Evolutionary conservation across 2,113 vertebrate species (phyloP).

Genomic region (Tringa solitaria): DNA sequence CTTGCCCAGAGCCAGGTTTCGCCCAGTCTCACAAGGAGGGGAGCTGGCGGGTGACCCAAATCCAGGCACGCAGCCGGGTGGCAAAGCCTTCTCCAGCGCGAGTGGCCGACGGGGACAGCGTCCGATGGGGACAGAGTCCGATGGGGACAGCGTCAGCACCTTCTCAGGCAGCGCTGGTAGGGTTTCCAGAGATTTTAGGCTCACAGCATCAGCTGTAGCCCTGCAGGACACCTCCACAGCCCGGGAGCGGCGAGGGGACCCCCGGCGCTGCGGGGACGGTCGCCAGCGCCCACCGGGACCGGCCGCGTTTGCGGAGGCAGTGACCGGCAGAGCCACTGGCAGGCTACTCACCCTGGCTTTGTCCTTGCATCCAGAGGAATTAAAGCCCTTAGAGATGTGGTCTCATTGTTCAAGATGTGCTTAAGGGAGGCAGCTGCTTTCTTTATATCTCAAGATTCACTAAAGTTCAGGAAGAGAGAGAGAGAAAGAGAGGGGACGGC

Average conservation of each 20-base stretch:
- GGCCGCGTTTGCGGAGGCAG: not conserved
- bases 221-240: not conserved
- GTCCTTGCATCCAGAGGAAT: constrained; percentile 67
- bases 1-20: not conserved
- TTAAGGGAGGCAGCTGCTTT: constrained; percentile 48
- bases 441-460: constrained; percentile 63
- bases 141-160: fast-evolving
- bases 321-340: not conserved
- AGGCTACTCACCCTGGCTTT: constrained; percentile 57
- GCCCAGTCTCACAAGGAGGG: fast-evolving
- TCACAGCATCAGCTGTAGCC: fast-evolving
- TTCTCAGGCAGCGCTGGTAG: fast-evolving
- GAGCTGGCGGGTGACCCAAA: not conserved
- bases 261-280: not conserved
- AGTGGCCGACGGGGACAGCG: not conserved
- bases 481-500: constrained; percentile 32
- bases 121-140: not conserved
- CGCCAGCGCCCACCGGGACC: not conserved
- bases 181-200: not conserved
- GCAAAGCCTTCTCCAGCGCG: fast-evolving
- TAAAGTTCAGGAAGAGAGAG: constrained; percentile 56
- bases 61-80: fast-evolving
- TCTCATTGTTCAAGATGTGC: constrained; percentile 36
- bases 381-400: constrained; percentile 36
- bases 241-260: not conserved